Evolutionary conservation across 2,888 invertebrate genomes (phyloP).

Genomic region (Heliconius cydno): DNA sequence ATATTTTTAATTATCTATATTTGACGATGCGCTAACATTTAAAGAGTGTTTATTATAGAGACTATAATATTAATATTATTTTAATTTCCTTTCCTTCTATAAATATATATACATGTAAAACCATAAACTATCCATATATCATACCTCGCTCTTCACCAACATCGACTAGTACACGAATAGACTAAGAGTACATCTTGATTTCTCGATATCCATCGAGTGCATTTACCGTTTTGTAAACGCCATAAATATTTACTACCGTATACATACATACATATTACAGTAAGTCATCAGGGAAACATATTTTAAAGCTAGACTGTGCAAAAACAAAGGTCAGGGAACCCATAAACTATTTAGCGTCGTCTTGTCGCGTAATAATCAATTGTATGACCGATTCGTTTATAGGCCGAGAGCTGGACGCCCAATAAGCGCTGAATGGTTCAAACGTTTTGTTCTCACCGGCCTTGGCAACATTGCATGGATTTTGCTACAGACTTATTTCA

Average conservation of each 20-base stretch:
- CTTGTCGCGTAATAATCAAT: slow-evolving; percentile 45
- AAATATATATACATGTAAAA: background rate
- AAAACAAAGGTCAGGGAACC: slow-evolving; percentile 40
- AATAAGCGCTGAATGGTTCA: slow-evolving; percentile 31
- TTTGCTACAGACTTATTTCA: slow-evolving; percentile 58
- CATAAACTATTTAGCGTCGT: slow-evolving; percentile 41
- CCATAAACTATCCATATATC: slow-evolving; percentile 22
- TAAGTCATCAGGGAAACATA: slow-evolving; percentile 29
- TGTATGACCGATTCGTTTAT: slow-evolving; percentile 43
- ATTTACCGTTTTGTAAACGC: slow-evolving; percentile 43
- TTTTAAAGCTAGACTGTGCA: slow-evolving; percentile 20
- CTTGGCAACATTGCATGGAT: slow-evolving; percentile 60
- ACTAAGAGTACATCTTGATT: slow-evolving; percentile 39
- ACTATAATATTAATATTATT: background rate
- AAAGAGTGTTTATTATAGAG: background rate
- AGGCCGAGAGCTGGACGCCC: slow-evolving; percentile 30
- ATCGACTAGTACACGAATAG: slow-evolving; percentile 36
- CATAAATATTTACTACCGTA: slow-evolving; percentile 42
- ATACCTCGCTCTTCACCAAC: slow-evolving; percentile 23
- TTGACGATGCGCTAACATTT: background rate
- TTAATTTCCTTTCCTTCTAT: background rate
- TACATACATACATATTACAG: slow-evolving; percentile 35
- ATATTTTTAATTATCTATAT: background rate
- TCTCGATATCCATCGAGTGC: slow-evolving; percentile 42
- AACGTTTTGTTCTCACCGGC: slow-evolving; percentile 51